Evolutionary conservation across 2,888 invertebrate species (phyloP).

Genomic region (Lepidocyrtinus sp.): DNA sequence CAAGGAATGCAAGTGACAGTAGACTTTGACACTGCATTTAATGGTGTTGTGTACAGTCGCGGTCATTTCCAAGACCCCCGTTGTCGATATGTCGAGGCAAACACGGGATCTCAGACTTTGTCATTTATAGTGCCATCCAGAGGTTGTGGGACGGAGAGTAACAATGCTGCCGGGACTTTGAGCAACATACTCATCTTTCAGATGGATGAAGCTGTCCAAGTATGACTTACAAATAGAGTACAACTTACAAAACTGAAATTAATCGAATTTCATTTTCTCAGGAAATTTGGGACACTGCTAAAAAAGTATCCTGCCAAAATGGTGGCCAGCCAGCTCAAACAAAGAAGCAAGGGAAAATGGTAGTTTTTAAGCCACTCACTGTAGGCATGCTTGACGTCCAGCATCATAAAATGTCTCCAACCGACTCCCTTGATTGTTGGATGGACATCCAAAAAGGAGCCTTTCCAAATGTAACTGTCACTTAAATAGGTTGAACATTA

Average conservation of each 20-base stretch:
- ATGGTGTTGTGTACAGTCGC: conserved; percentile 82
- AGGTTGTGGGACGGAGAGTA: conserved; percentile 79
- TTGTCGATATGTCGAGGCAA: conserved; percentile 78
- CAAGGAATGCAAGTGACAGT: conserved; percentile 78
- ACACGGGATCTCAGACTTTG: conserved; percentile 76
- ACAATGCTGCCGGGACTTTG: conserved; percentile 77
- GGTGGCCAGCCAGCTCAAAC: conserved; percentile 63
- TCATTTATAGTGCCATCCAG: conserved; percentile 79
- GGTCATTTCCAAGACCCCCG: conserved; percentile 79
- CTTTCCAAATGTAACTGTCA: conserved; percentile 82
- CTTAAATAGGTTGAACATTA: no score
- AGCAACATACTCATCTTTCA: conserved; percentile 81
- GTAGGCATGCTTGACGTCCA: conserved; percentile 81
- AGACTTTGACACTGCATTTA: conserved; percentile 78
- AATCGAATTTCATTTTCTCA: conserved; percentile 29
- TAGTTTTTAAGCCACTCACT: conserved; percentile 78
- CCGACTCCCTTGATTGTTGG: conserved; percentile 80
- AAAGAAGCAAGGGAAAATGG: conserved; percentile 67
- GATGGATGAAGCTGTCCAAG: conserved; percentile 79
- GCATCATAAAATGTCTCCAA: conserved; percentile 76
- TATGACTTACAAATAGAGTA: conserved; percentile 60
- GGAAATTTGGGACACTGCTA: conserved; percentile 79
- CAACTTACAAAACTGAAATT: neutral
- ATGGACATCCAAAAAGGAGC: conserved; percentile 83
- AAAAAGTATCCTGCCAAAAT: conserved; percentile 76